Conservation (phyloP, 2,888 invertebrate species). For the Plagodis dolabraria region DNA sequence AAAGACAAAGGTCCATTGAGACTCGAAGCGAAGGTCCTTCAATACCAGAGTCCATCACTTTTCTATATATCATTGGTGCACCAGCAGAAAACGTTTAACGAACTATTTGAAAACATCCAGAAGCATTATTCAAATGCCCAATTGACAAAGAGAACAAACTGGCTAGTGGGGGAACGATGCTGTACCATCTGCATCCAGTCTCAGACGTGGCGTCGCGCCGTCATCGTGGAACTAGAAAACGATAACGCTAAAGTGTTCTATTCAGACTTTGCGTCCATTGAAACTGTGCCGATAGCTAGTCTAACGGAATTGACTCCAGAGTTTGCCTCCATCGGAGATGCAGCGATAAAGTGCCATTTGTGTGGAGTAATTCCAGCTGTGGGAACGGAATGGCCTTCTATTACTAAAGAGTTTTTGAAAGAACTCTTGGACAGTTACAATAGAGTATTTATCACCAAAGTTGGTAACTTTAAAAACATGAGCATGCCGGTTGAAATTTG, state of each 20-base stretch:
- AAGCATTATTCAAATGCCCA: constrained; percentile 70
- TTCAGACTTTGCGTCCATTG: constrained; percentile 86
- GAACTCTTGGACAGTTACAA: constrained; percentile 81
- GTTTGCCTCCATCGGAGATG: constrained; percentile 81
- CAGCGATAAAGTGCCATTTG: constrained; percentile 88
- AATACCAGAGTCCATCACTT: constrained; percentile 83
- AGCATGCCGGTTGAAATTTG: constrained; percentile 87
- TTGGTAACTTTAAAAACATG: constrained; percentile 74
- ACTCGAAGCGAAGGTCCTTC: constrained; percentile 76
- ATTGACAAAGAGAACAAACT: constrained; percentile 54
- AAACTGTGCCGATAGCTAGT: constrained; percentile 68
- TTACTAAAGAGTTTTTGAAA: constrained; percentile 86
- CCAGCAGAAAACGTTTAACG: constrained; percentile 71
- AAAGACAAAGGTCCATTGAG: constrained; percentile 79
- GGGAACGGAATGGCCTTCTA: constrained; percentile 85
- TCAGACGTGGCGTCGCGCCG: constrained; percentile 87
- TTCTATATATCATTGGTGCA: constrained; percentile 85
- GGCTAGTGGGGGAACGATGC: constrained; percentile 82
- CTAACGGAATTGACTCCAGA: constrained; percentile 80
- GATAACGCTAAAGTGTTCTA: constrained; percentile 84
- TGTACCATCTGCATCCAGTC: constrained; percentile 72
- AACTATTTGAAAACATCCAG: constrained; percentile 83
- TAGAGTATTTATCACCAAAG: constrained; percentile 81
- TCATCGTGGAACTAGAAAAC: constrained; percentile 67
- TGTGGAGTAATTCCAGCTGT: constrained; percentile 89